Evolutionary conservation across 2,113 vertebrate species (phyloP).

Genomic region (Uria aalge): DNA sequence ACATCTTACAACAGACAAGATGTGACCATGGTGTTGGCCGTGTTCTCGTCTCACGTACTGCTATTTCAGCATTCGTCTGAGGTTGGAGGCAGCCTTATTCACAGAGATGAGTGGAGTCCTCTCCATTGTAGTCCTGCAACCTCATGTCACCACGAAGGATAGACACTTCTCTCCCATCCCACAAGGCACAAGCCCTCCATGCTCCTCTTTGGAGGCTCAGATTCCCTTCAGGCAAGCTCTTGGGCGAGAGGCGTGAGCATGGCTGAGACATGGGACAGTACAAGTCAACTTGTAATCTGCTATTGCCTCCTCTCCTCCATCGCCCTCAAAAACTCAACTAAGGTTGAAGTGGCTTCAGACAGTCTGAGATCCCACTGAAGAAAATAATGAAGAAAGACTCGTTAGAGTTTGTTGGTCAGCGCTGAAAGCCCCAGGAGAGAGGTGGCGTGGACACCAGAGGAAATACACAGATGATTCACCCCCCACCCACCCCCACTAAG

Average conservation of each 20-base stretch:
- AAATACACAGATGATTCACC: background rate
- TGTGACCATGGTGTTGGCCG: background rate
- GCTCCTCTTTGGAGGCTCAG: background rate
- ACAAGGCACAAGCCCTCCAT: background rate
- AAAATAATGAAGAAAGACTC: background rate
- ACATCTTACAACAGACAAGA: background rate
- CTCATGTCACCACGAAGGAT: accelerated
- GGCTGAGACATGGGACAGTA: background rate
- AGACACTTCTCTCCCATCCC: background rate
- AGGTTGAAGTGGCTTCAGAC: background rate
- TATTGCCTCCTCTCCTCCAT: background rate
- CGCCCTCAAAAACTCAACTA: background rate
- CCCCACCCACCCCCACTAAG: background rate
- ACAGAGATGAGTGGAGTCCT: background rate
- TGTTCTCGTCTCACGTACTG: accelerated
- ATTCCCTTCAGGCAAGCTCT: background rate
- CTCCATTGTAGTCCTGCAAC: background rate
- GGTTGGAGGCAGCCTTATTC: background rate
- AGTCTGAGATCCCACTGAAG: background rate
- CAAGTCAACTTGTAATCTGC: background rate
- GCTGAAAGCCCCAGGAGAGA: background rate
- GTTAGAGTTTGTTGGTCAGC: background rate
- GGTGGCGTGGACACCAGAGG: background rate
- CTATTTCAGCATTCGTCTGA: background rate
- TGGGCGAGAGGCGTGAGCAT: background rate